Conservation (phyloP, 1,140 invertebrate species). For the Caenorhabditis latens region DNA sequence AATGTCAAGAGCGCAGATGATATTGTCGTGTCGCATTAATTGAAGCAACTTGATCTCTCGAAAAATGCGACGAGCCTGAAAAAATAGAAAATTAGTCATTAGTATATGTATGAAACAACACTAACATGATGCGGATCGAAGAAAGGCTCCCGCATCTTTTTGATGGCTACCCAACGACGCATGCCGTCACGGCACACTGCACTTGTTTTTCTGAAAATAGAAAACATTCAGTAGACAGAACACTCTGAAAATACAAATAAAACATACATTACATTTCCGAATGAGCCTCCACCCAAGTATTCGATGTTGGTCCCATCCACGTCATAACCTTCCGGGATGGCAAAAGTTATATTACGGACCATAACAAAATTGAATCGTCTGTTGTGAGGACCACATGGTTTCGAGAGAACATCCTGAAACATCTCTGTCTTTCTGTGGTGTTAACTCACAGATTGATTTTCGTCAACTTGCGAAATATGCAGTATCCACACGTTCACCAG, state of each 20-base stretch:
- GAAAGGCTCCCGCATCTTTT: conserved; percentile 75
- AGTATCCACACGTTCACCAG: not conserved
- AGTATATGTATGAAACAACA: not conserved
- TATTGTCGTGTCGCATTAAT: conserved; percentile 75
- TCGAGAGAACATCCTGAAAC: conserved; percentile 26
- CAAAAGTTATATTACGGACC: conserved; percentile 71
- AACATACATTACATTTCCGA: conserved; percentile 78
- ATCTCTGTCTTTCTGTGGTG: not conserved
- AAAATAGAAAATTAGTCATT: not conserved
- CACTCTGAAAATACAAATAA: not conserved
- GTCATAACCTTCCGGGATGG: conserved; percentile 70
- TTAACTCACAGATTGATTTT: conserved; percentile 55
- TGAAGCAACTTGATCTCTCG: conserved; percentile 75
- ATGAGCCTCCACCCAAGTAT: conserved; percentile 75
- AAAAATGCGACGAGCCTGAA: conserved; percentile 72
- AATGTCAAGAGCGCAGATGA: conserved; percentile 74
- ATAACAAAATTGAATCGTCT: conserved; percentile 62
- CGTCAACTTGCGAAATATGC: conserved; percentile 43
- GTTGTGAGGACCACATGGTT: conserved; percentile 47
- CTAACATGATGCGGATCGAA: conserved; percentile 61
- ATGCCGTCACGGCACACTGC: conserved; percentile 64
- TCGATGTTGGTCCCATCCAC: conserved; percentile 59
- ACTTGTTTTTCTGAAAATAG: conserved; percentile 69
- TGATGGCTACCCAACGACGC: conserved; percentile 70
- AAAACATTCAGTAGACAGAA: conserved; percentile 32